These are phyloP conservation scores for Cremastinae sp. DNA, from an alignment of 2,888 invertebrate species.

Conservation along the genomic window DNA sequence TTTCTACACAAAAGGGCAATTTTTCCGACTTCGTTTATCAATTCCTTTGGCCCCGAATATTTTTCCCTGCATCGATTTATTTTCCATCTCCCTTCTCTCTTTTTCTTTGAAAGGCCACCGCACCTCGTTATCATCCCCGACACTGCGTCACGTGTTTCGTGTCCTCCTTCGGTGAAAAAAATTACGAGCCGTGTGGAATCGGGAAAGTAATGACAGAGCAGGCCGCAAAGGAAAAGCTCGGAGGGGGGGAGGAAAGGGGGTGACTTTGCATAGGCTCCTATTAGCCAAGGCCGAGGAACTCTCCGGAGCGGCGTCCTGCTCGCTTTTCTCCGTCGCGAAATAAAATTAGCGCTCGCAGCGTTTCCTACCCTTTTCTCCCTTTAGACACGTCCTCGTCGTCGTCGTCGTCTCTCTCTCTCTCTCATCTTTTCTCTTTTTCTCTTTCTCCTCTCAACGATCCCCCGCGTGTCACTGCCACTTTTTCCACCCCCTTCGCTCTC, in stretches of 20 bases:
- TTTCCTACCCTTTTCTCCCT: slow-evolving; percentile 50
- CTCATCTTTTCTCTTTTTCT: too few relatives aligned
- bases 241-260: slow-evolving; percentile 27
- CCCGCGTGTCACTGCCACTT: slow-evolving; percentile 16
- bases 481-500: slow-evolving; percentile 42
- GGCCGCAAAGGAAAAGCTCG: slow-evolving; percentile 48
- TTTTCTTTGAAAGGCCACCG: not conserved
- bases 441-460: too few relatives aligned
- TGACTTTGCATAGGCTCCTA: slow-evolving; percentile 55
- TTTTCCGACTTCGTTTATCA: not conserved
- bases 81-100: not conserved
- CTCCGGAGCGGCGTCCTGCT: slow-evolving; percentile 52
- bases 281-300: slow-evolving; percentile 47
- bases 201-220: slow-evolving; percentile 17
- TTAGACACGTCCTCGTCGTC: too few relatives aligned
- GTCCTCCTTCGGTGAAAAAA: not conserved
- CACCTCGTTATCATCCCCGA: not conserved
- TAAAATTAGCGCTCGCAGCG: slow-evolving; percentile 72
- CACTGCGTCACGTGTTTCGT: not conserved
- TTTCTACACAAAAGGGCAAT: too few relatives aligned
- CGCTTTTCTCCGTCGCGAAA: slow-evolving; percentile 64
- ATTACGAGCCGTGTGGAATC: not conserved
- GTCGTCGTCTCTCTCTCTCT: too few relatives aligned
- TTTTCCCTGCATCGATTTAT: not conserved
- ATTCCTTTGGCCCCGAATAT: not conserved